Evolutionary conservation across 2,113 vertebrate species (phyloP), one percentile per base, ranked within the genome.

Genomic region (Scatophagus argus): DNA sequence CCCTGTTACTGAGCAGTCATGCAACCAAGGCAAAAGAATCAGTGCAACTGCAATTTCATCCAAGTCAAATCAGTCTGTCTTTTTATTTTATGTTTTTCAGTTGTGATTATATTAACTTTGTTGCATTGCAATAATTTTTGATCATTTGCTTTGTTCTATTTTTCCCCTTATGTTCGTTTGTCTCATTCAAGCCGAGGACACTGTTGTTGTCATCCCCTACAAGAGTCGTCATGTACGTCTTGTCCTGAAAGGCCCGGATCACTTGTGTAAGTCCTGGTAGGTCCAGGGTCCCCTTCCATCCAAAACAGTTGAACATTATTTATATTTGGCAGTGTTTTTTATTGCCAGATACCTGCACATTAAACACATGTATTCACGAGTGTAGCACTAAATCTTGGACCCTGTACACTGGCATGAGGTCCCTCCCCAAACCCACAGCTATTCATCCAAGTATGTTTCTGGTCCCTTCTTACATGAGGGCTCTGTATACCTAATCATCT

Each of bases 251-350:
- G 98, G 98, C 84, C 96, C 96, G 0, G 97, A 97, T 95, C 97
- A 98, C 93, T 96, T 99, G 93, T 96, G 98, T 99, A 95, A 99
- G 98, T 98, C 94, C 89, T 93, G 92, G 93, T 94, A 93, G 93
- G 94, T 95, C 92, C 88, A 89, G 94, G 94, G 92, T 90, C 82
- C 84, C 74, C 76, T 93, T 90, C 88, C 85, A 89, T 92, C 88
- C 76, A 89, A 83, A 93, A 85, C 62, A 75, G 68, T 61, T 86
- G 31, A 83, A 69, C 63, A 63, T 68, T 72, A 49, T 74, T 61
- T 70, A 46, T 39, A 64, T 58, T 79, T 69, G 67, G 69, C 59
- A 60, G 46, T 32, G 9, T 27, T 36, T 21, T 68, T 61, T 41
- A 56, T 49, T 64, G 32, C 59, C 29, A 43, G 76, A 67, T 60